A percentile compares a stretch with the other conserved stretches of the same genome.
Conservation (phyloP, 2,888 invertebrate species). For the Coleophora flavipennella region DNA sequence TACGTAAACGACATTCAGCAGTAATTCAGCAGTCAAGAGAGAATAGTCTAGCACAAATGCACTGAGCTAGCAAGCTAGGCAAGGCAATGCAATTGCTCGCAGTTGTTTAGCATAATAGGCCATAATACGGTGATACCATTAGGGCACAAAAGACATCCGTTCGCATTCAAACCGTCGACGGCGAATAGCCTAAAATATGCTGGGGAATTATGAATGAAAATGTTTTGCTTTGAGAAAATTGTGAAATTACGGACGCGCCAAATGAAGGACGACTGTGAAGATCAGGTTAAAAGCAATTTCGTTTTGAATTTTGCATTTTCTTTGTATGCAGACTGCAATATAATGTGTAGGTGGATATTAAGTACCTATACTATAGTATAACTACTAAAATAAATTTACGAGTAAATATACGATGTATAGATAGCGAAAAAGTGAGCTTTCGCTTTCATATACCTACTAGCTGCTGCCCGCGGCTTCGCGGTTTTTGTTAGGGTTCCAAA, state of each 20-base stretch:
- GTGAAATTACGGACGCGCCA: neutral
- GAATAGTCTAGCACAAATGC: conserved; percentile 29
- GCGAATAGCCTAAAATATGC: conserved; percentile 16
- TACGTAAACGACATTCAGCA: conserved; percentile 30
- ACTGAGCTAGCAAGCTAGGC: conserved; percentile 4
- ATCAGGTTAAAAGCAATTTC: too few relatives aligned
- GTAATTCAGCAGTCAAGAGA: conserved; percentile 22
- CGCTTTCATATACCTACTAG: too few relatives aligned
- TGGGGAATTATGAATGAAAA: conserved; percentile 10
- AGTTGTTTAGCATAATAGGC: conserved; percentile 64
- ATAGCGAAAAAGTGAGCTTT: too few relatives aligned
- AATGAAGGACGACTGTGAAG: too few relatives aligned
- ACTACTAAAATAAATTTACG: too few relatives aligned
- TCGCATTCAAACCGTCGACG: conserved; percentile 22
- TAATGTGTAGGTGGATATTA: too few relatives aligned
- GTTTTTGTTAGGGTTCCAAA: too few relatives aligned
- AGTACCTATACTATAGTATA: too few relatives aligned
- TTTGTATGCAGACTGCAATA: too few relatives aligned
- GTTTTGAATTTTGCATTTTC: too few relatives aligned
- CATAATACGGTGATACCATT: conserved; percentile 63
- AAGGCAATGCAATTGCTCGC: conserved; percentile 44
- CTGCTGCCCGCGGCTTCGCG: too few relatives aligned
- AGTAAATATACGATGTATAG: too few relatives aligned
- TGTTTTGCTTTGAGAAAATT: neutral
- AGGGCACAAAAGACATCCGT: conserved; percentile 43